Base-by-base conservation (phyloP, 2,888 invertebrate genomes). In the Notodonta dromedarius region DNA sequence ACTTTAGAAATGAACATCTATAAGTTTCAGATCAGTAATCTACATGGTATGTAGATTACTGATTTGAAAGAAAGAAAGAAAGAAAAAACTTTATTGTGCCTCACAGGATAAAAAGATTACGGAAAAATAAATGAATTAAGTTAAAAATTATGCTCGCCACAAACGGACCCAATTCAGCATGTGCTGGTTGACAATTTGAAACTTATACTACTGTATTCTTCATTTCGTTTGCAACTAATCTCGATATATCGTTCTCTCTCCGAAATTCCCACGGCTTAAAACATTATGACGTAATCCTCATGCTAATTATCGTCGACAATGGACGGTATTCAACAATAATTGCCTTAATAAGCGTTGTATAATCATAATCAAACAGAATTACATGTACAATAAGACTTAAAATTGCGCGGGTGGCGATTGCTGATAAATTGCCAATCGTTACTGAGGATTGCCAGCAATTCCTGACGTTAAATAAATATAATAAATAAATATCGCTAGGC, bases 311-410 rank as follows among this genome's bases (percentile, higher is more conserved):
- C 77, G 71, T 72, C 69, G 74, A 89, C 85, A 90, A 91, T 87
- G 83, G 86, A 85, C 73, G 69, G 77, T 77, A 82, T 78, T 71
- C 79, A 67, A 58, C 84, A 77, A 90, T 91, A 91, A 91, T 91
- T 91, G 85, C 82, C 83, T 83, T 88, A 88, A 90, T 89, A 90
- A 87, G 85, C 80, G 79, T 76, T 79, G 80, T 84, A 83, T 85
- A 87, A 87, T 88, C 84, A 86, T 85, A 89, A 89, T 90, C 89
- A 89, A 88, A 87, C 79, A 84, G 84, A 87, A 87, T 90, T 90
- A 91, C 85, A 82, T 74, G 81, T 79, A 80, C 82, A 85, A 90
- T 85, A 84, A 80, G 80, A 79, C 73, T 78, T 87, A n/a, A n/a
- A 8, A 35, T 54, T 54, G 14, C 14, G 14, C 14, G n/a, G 54